phyloP scores from a whole-genome alignment of 2,113 vertebrate species.

The Aythya baeri region DNA sequence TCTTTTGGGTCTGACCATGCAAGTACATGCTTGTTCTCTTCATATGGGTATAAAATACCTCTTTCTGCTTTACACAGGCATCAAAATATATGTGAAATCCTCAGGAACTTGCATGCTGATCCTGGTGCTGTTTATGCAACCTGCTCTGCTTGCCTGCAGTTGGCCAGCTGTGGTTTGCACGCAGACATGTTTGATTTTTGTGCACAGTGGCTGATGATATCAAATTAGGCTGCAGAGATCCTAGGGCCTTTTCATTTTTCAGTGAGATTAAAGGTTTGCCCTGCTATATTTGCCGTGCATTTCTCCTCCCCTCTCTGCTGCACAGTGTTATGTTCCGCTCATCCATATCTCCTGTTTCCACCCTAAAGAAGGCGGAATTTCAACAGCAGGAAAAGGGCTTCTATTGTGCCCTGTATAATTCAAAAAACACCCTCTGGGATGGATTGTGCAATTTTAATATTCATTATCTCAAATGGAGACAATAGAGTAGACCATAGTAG shows the following conservation, averaged over 20 bases:
- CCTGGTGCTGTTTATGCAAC: background rate
- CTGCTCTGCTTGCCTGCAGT: background rate
- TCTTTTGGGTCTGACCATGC: background rate
- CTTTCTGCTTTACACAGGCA: background rate
- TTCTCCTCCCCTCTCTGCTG: slow-evolving; percentile 26
- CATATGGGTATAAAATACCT: background rate
- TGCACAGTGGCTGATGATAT: background rate
- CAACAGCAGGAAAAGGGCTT: slow-evolving; percentile 28
- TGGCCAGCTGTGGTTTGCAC: background rate
- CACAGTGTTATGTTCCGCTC: background rate
- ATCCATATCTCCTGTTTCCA: slow-evolving; percentile 40
- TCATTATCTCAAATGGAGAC: slow-evolving; percentile 43
- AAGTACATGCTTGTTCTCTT: background rate
- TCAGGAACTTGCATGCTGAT: background rate
- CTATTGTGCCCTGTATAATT: slow-evolving; percentile 39
- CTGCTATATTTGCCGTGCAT: background rate
- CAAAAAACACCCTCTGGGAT: slow-evolving; percentile 61
- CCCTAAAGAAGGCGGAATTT: slow-evolving; percentile 26
- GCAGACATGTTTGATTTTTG: background rate
- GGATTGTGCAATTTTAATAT: slow-evolving; percentile 58
- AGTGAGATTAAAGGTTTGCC: background rate
- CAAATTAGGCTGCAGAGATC: background rate
- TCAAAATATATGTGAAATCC: background rate
- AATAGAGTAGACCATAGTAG: slow-evolving; percentile 5
- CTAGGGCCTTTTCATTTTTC: background rate